Percentiles rank a stretch among this genome's conserved stretches.
These are phyloP conservation scores for Torymus texanus DNA, from an alignment of 2,888 invertebrate species.

Conservation along the genomic window DNA sequence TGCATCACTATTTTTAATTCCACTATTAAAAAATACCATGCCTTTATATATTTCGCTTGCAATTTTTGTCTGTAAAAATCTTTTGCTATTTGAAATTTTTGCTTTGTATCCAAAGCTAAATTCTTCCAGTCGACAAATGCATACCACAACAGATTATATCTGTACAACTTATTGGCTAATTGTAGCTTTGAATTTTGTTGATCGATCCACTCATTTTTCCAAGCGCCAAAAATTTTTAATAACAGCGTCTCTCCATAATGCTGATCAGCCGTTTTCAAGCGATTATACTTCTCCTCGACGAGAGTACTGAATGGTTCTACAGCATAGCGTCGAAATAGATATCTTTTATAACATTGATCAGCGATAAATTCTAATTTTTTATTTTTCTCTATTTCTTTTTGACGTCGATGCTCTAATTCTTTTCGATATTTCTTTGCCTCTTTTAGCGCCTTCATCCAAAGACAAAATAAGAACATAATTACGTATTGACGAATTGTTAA, in stretches of 20 bases:
- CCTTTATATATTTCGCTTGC: slow-evolving; percentile 76
- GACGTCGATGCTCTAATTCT: slow-evolving; percentile 65
- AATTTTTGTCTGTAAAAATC: slow-evolving; percentile 83
- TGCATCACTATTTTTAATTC: slow-evolving; percentile 71
- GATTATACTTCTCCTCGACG: slow-evolving; percentile 61
- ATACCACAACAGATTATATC: slow-evolving; percentile 62
- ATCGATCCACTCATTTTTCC: slow-evolving; percentile 75
- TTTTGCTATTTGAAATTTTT: slow-evolving; percentile 82
- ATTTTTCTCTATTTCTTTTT: slow-evolving; percentile 63
- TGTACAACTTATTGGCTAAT: slow-evolving; percentile 60
- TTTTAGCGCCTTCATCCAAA: slow-evolving; percentile 62
- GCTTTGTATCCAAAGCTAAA: slow-evolving; percentile 59
- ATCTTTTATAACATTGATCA: slow-evolving; percentile 65
- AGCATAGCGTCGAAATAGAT: slow-evolving; percentile 65
- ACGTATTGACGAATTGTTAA: neutral
- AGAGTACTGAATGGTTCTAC: slow-evolving; percentile 64
- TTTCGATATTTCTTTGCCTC: slow-evolving; percentile 66
- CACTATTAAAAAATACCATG: slow-evolving; percentile 76
- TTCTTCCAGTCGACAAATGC: slow-evolving; percentile 64
- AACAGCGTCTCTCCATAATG: slow-evolving; percentile 77
- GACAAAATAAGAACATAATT: neutral
- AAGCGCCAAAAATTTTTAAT: slow-evolving; percentile 75
- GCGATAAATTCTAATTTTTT: slow-evolving; percentile 63
- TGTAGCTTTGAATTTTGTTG: slow-evolving; percentile 59
- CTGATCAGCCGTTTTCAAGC: slow-evolving; percentile 76